phyloP scores from a whole-genome alignment of 2,113 vertebrate species.

The Hassar affinis region DNA sequence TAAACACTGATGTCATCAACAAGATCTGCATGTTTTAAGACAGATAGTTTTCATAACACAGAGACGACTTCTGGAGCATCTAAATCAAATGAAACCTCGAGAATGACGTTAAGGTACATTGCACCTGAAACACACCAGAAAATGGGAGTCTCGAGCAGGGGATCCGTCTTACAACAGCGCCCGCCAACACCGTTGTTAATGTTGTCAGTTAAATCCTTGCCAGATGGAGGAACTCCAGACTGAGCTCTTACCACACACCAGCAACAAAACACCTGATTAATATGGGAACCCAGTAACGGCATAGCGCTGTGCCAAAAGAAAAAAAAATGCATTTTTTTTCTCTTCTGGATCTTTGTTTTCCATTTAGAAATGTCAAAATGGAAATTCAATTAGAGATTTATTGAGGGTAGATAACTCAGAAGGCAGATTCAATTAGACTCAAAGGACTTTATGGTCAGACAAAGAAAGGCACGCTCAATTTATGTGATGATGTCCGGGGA shows the following conservation, averaged over 20 bases:
- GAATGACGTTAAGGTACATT: neutral
- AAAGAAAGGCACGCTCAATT: neutral
- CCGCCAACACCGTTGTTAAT: neutral
- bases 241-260: conserved; percentile 1
- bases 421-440: neutral
- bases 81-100: neutral
- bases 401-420: neutral
- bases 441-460: neutral
- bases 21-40: neutral
- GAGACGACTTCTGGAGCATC: neutral
- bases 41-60: too few species aligned
- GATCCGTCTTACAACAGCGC: neutral
- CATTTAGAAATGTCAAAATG: conserved; percentile 22
- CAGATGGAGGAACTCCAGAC: conserved; percentile 16
- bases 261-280: conserved; percentile 28
- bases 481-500: neutral
- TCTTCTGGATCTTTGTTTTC: conserved; percentile 1
- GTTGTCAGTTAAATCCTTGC: conserved; percentile 13
- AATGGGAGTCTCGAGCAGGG: neutral
- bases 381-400: conserved; percentile 15
- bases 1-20: neutral
- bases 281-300: neutral
- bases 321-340: neutral
- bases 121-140: neutral
- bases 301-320: neutral